Evolutionary conservation across 2,888 invertebrate genomes (phyloP), one percentile per base, ranked within the genome.

Genomic region (Cerastis rubricosa): DNA sequence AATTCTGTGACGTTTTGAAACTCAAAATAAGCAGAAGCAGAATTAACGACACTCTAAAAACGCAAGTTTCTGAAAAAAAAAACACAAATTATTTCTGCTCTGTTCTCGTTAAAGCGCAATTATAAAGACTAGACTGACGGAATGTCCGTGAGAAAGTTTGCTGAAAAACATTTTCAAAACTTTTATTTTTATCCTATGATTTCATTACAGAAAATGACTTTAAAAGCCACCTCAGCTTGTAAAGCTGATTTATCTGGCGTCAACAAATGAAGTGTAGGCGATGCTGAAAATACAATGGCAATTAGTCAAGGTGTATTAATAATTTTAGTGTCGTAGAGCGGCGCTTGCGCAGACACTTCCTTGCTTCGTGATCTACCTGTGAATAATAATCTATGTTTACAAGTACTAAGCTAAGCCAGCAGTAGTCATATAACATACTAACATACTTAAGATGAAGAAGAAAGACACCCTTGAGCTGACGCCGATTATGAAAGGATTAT

Each of bases 241-340:
- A 59, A 78, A 76, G 66, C 68, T 70, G 12, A 78, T 47, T 73
- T 76, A 77, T 74, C 85, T 85, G 89, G 85, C 88, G 84, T 78
- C 63, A 80, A 83, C 74, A 79, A 70, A 70, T 81, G 59, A 51
- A 43, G 83, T 65, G 87, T 88, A 73, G 87, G 85, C 71, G 81
- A 64, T 59, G 69, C 78, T 85, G 69, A 81, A 89, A 87, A 85
- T 84, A 82, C 61, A 76, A 63, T 9, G 70, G 67, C 80, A 86
- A 87, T 88, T 87, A 87, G 81, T 85, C 80, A 81, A 81, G 67
- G 43, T 65, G 65, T 79, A 79, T 57, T 79, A 65, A 71, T 70
- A 84, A 65, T 69, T 69, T 25, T 43, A 45, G 49, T 64, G 61
- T 49, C 45, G 40, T 25, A n/a, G 40, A 47, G 40, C 45, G 70